Conservation (phyloP, 2,888 invertebrate genomes). For the Cryptus viduatorius region DNA sequence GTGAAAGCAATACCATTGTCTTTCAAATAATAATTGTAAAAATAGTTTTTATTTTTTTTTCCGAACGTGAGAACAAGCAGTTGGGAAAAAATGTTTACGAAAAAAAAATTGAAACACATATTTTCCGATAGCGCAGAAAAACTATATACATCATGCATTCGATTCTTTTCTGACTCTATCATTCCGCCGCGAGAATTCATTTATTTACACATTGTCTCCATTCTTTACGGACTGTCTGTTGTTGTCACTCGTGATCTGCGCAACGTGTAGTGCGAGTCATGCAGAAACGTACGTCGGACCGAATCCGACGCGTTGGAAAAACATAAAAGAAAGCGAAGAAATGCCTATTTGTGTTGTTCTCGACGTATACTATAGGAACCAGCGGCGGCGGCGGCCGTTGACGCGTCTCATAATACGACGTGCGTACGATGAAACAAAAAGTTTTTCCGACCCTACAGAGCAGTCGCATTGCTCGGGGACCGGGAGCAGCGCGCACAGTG, state of each 20-base stretch:
- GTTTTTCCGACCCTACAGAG: conserved; percentile 18
- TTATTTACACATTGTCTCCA: conserved; percentile 24
- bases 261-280: background rate
- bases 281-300: conserved; percentile 24
- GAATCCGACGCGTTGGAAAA: background rate
- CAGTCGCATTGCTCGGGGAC: conserved; percentile 8
- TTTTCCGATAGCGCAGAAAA: too few relatives aligned
- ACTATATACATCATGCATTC: too few relatives aligned
- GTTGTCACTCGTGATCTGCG: conserved; percentile 7
- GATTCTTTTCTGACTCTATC: background rate
- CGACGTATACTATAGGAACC: background rate
- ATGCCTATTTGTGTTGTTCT: background rate
- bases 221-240: conserved; percentile 38
- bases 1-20: too few relatives aligned
- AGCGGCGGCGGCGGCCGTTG: conserved; percentile 37
- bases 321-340: background rate
- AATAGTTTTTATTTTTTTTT: too few relatives aligned
- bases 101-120: too few relatives aligned
- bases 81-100: too few relatives aligned
- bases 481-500: background rate
- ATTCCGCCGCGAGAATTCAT: background rate
- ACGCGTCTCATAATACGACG: conserved; percentile 41
- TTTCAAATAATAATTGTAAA: too few relatives aligned
- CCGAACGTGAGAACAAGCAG: too few relatives aligned
- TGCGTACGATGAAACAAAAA: conserved; percentile 26